Evolutionary conservation across 2,888 invertebrate species (phyloP).

Genomic region (Saturnia japonica): DNA sequence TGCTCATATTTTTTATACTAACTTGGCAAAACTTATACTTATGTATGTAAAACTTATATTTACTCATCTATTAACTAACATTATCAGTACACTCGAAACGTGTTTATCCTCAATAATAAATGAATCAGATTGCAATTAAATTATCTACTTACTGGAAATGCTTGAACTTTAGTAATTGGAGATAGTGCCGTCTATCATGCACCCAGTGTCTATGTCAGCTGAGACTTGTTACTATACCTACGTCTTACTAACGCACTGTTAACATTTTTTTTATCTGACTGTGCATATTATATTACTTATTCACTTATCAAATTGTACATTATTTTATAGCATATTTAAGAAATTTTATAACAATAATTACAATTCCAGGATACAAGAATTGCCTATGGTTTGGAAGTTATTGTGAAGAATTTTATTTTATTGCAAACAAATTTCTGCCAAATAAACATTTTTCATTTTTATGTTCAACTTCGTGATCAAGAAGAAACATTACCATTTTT

Average conservation of each 20-base stretch:
- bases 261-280: background rate
- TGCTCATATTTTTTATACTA: too few relatives aligned
- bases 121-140: background rate
- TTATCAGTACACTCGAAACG: background rate
- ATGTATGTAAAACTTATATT: too few relatives aligned
- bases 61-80: background rate
- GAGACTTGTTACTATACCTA: background rate
- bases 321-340: background rate
- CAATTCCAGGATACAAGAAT: too few relatives aligned
- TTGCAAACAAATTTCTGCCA: too few relatives aligned
- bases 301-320: background rate
- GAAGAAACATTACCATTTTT: too few relatives aligned
- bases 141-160: constrained; percentile 2
- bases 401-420: too few relatives aligned
- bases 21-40: too few relatives aligned
- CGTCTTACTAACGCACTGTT: background rate
- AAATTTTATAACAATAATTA: too few relatives aligned
- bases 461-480: too few relatives aligned
- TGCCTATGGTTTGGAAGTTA: too few relatives aligned
- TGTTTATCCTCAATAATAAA: background rate
- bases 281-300: background rate
- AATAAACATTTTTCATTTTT: too few relatives aligned
- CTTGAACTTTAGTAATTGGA: constrained; percentile 7
- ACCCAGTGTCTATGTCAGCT: background rate
- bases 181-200: constrained; percentile 6